phyloP scores from a whole-genome alignment of 2,888 invertebrate genomes.

The Shargacucullia verbasci region DNA sequence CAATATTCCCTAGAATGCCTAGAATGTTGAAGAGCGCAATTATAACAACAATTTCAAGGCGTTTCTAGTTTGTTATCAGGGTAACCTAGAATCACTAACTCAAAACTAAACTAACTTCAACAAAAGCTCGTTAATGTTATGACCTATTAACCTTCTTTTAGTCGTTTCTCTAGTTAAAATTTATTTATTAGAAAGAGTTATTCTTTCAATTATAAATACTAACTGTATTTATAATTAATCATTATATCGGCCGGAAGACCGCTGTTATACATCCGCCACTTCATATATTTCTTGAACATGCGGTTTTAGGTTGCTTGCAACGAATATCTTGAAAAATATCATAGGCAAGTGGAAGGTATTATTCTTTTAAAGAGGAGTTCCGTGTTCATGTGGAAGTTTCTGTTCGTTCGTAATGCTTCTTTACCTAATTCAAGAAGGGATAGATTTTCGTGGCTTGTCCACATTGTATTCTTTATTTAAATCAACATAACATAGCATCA shows the following conservation, averaged over 20 bases:
- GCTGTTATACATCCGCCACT: not conserved
- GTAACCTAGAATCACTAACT: slow-evolving; percentile 30
- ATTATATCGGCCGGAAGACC: slow-evolving; percentile 20
- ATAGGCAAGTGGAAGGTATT: no score
- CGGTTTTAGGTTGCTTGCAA: not conserved
- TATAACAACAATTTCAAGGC: slow-evolving; percentile 28
- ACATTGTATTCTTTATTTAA: no score
- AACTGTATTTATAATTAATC: slow-evolving; percentile 24
- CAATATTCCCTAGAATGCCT: slow-evolving; percentile 28
- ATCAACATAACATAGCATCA: no score
- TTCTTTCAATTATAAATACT: slow-evolving; percentile 25
- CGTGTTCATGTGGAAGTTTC: no score
- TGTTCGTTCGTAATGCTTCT: no score
- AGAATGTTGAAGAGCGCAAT: slow-evolving; percentile 29
- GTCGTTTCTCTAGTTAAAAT: slow-evolving; percentile 25
- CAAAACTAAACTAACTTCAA: slow-evolving; percentile 30
- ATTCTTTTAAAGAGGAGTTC: no score
- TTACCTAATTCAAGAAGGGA: no score
- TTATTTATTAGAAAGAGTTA: slow-evolving; percentile 34
- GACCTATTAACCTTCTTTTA: slow-evolving; percentile 25
- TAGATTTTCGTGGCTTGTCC: not conserved
- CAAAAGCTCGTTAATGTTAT: slow-evolving; percentile 43
- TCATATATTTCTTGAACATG: not conserved
- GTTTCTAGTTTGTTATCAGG: slow-evolving; percentile 36
- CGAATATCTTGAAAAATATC: no score